Base-by-base conservation (phyloP, 2,797 vertebrate genomes). In the Tauraco hartlaubi region DNA sequence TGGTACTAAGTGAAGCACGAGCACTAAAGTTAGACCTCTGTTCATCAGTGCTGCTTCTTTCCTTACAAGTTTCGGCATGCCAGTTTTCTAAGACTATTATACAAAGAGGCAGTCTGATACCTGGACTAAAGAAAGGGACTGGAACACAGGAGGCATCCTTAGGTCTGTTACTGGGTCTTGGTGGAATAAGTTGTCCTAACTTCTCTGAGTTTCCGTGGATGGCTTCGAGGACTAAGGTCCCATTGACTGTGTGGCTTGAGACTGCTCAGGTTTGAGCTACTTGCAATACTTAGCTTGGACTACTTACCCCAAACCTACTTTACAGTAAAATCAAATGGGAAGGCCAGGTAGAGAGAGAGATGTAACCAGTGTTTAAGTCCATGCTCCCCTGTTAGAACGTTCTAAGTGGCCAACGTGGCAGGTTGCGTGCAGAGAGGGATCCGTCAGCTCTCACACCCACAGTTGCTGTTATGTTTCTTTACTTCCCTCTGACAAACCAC, bases 391-490 rank as follows among this genome's bases (percentile, higher is more conserved):
- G 10, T 33, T 31, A 46, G 56, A 92, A 5, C 43, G 35, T 35
- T 35, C 35, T 35, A 54, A 79, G 29, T 29, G 62, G 29, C 55
- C 21, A 29, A 62, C 12, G 43, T 74, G 51, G 19, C 43, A 68
- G 61, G 41, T 56, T 7, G 4, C 31, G 17, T 25, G 33, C 41
- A 61, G 44, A 51, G 29, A 31, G 11, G 33, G 20, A 41, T 64
- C 16, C 2, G 2, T 25, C 15, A 58, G 35, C 63, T 86, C 43
- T 85, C 41, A 64, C 25, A 37, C 2, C 2, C 1, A 0, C 17
- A 35, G 5, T 41, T 4, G 16, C 8, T 37, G 72, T 61, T 52
- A 16, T 18, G 16, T 67, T 88, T 67, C 31, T 14, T 69, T 72
- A n/a, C 16, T 85, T 82, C 15, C 17, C 52, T 75, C 19, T 63